Evolutionary conservation across 1,140 invertebrate species (phyloP), one percentile per base, ranked within the genome.

Genomic region (Agrilus planipennis): DNA sequence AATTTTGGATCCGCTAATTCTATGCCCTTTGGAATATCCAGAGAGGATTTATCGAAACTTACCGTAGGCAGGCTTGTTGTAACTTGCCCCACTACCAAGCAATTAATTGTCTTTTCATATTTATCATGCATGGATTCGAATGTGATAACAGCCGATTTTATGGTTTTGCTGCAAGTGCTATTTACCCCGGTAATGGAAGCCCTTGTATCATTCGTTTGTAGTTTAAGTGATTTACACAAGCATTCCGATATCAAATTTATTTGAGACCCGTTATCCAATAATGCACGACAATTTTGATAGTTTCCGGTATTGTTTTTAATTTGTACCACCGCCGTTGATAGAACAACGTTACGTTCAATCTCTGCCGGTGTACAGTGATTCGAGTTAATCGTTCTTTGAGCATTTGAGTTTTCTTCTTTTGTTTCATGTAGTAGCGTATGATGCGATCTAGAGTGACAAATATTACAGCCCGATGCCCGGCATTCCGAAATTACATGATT

Each of bases 401-500:
- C n/a, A n/a, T n/a, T n/a, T n/a, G n/a, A n/a, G n/a, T n/a, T n/a
- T n/a, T n/a, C n/a, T n/a, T n/a, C n/a, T n/a, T n/a, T n/a, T n/a
- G n/a, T n/a, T n/a, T n/a, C n/a, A n/a, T n/a, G n/a, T n/a, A n/a
- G n/a, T n/a, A n/a, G n/a, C n/a, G n/a, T n/a, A n/a, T n/a, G n/a
- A n/a, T n/a, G n/a, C n/a, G n/a, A n/a, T n/a, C n/a, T n/a, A n/a
- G n/a, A n/a, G n/a, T n/a, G n/a, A n/a, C n/a, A n/a, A n/a, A n/a
- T n/a, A n/a, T n/a, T n/a, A 27, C 7, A 27, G 34, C n/a, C 34
- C n/a, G 23, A 32, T 19, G 42, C 28, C 15, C 17, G 39, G 47
- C 53, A 53, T 15, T 38, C 20, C 9, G 10, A 30, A 5, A 42
- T 41, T n/a, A 36, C 28, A 31, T 53, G 51, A 3, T 36, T 34